Evolutionary conservation across 2,888 invertebrate genomes (phyloP), one percentile per base, ranked within the genome.

Genomic region (Achlya flavicornis): DNA sequence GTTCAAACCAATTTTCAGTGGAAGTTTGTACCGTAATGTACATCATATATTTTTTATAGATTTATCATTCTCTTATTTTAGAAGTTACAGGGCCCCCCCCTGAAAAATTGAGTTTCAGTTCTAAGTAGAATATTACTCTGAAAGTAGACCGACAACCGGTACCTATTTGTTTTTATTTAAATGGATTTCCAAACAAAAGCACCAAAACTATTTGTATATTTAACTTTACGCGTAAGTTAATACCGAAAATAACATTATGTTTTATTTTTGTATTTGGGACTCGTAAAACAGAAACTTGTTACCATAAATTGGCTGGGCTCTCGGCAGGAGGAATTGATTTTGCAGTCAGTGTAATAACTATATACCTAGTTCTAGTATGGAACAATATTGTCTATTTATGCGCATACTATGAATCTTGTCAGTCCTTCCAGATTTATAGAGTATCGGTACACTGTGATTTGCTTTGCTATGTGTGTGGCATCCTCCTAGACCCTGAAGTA

Each of bases 201-300:
- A 33, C 32, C 35, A 32, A 41, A 38, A 16, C 26, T 60, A 57
- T 60, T 66, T 59, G 62, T 63, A 60, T 61, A 64, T 67, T 63
- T 64, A 63, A 62, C 57, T 67, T 61, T 43, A 66, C 61, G 62
- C 63, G 63, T 53, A 59, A 61, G 38, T 63, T 64, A 70, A 67
- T 65, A 68, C 63, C 62, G 65, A 57, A 61, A 65, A 67, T 69
- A 67, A 64, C 64, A 32, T 74, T 65, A 69, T 66, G 69, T 68
- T 70, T 74, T 79, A 77, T 77, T 79, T 78, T 80, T 72, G 67
- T 72, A 68, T 77, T 81, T 63, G 57, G 41, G 57, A 66, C 66
- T 81, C 84, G 81, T 84, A 84, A 87, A 87, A 78, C 78, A 78
- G 74, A 80, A 83, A 79, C 80, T 83, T 80, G 84, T 85, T 83